Evolutionary conservation across 2,113 vertebrate genomes (phyloP).

Genomic region (Centropus unirufus): DNA sequence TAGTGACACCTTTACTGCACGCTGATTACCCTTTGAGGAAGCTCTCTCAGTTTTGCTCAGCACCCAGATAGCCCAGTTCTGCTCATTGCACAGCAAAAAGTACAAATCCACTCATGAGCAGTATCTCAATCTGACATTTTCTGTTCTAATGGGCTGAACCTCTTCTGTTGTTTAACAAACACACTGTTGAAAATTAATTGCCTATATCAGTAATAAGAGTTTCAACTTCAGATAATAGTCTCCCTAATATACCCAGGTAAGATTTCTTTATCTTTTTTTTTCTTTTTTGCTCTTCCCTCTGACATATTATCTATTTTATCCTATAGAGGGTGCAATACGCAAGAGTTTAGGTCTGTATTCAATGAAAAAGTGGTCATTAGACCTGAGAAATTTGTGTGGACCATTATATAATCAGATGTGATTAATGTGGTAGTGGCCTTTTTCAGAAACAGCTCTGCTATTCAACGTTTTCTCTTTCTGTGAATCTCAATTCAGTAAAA

Average conservation of each 20-base stretch:
- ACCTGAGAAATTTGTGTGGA: neutral
- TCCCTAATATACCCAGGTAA: neutral
- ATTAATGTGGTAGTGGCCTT: neutral
- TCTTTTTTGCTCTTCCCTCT: accelerated
- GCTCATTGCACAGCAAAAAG: neutral
- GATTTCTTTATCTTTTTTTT: neutral
- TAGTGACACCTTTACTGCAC: neutral
- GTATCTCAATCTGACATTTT: neutral
- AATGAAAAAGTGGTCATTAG: neutral
- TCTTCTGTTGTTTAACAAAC: neutral
- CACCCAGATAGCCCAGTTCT: neutral
- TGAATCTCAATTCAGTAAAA: neutral
- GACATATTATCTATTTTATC: neutral
- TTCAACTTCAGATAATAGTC: neutral
- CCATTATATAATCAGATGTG: accelerated
- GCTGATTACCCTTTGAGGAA: neutral
- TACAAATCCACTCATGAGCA: neutral
- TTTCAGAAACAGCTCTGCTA: neutral
- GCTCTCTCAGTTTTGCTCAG: neutral
- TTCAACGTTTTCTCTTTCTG: neutral
- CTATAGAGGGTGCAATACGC: slow-evolving; percentile 15
- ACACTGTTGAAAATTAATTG: neutral
- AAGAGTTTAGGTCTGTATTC: neutral
- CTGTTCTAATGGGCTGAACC: neutral
- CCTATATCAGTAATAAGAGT: neutral